phyloP scores from a whole-genome alignment of 2,888 invertebrate species.

The Andrena chrysosceles region DNA sequence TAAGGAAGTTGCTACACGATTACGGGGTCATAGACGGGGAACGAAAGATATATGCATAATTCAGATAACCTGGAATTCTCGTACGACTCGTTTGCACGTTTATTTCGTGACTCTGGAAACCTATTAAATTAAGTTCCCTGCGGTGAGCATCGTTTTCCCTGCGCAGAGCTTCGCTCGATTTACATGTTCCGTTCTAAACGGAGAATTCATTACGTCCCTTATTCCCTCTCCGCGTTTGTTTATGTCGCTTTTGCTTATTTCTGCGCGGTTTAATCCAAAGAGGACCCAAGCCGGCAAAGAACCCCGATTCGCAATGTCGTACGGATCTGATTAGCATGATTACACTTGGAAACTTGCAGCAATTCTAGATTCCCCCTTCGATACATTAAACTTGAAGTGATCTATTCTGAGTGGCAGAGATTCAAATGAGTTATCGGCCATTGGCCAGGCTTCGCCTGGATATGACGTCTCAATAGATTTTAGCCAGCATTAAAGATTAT shows the following conservation, averaged over 20 bases:
- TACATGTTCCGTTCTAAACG: constrained; percentile 35
- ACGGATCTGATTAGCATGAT: neutral
- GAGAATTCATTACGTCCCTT: constrained; percentile 14
- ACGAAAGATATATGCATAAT: constrained; percentile 10
- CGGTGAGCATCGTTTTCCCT: neutral
- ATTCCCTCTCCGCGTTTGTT: neutral
- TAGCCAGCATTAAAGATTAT: neutral
- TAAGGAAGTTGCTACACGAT: neutral
- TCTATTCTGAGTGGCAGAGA: neutral
- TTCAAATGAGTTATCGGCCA: constrained; percentile 1
- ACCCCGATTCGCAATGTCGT: neutral
- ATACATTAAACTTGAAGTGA: neutral
- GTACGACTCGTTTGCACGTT: constrained; percentile 35
- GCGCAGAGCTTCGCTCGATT: constrained; percentile 24
- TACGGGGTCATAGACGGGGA: neutral
- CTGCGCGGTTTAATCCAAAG: neutral
- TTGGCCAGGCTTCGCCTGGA: neutral
- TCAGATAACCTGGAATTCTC: neutral
- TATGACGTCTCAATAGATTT: constrained; percentile 27
- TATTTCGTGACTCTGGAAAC: constrained; percentile 2
- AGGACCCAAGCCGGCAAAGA: neutral
- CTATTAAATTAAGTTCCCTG: constrained; percentile 36
- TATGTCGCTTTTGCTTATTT: constrained; percentile 4
- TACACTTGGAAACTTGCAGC: neutral
- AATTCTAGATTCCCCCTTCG: neutral